These are phyloP conservation scores for Tragelaphus scriptus DNA, from an alignment of 2,113 vertebrate genomes.

Conservation along the genomic window DNA sequence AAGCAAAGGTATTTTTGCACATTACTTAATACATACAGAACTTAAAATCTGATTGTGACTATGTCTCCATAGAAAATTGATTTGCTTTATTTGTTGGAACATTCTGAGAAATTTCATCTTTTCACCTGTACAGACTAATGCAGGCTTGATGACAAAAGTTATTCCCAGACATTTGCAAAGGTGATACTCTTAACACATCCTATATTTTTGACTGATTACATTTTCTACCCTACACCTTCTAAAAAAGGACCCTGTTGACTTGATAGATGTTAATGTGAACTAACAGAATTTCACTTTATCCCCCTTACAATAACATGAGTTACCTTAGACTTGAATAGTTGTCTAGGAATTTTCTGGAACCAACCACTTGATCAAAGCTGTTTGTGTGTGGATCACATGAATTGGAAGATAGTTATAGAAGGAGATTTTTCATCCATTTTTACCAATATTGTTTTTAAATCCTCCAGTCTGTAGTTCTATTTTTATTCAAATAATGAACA, in stretches of 20 bases:
- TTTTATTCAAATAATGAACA: not conserved
- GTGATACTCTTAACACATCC: not conserved
- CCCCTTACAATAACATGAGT: not conserved
- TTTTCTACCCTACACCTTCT: not conserved
- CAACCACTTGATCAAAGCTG: not conserved
- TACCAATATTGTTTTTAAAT: not conserved
- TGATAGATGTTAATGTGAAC: not conserved
- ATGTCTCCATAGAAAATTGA: not conserved
- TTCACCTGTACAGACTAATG: not conserved
- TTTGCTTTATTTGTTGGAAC: not conserved
- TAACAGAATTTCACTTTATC: not conserved
- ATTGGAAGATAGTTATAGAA: not conserved
- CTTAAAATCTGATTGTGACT: conserved; percentile 13
- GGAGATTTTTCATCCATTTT: not conserved
- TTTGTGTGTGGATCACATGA: not conserved
- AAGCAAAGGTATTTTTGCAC: conserved; percentile 73
- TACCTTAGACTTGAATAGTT: not conserved
- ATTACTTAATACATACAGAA: not conserved
- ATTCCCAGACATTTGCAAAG: not conserved
- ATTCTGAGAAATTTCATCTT: conserved; percentile 28
- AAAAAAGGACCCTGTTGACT: not conserved
- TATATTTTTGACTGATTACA: not conserved
- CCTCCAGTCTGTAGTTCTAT: not conserved
- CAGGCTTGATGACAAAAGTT: not conserved
- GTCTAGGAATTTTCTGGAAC: not conserved